Evolutionary conservation across 2,888 invertebrate genomes (phyloP).

Genomic region (Miltochrista miniata): DNA sequence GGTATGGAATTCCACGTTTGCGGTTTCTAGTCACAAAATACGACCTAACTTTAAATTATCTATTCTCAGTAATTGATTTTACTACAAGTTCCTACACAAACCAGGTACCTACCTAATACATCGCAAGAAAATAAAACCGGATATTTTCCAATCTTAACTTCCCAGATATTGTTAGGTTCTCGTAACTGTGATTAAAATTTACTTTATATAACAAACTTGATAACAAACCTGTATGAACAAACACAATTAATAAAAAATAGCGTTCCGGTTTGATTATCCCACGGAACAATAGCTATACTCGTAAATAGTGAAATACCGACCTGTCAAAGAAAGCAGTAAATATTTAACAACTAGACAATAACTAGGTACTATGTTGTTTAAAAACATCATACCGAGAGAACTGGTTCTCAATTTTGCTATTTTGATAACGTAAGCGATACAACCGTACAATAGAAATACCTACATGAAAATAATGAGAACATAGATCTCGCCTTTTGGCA

Average conservation of each 20-base stretch:
- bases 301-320: conserved; percentile 3
- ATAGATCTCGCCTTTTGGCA: too few species aligned
- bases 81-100: too few species aligned
- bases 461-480: too few species aligned
- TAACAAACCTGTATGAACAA: conserved; percentile 22
- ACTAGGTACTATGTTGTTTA: not conserved
- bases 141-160: conserved; percentile 37
- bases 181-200: conserved; percentile 27
- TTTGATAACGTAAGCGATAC: too few species aligned
- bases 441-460: too few species aligned
- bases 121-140: too few species aligned
- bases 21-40: too few species aligned
- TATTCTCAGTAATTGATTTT: too few species aligned
- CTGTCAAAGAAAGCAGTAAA: not conserved
- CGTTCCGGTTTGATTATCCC: conserved; percentile 32
- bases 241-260: conserved; percentile 27
- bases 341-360: not conserved
- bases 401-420: too few species aligned
- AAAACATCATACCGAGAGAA: not conserved
- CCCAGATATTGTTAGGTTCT: conserved; percentile 40
- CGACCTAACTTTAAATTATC: too few species aligned
- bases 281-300: conserved; percentile 24
- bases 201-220: conserved; percentile 14
- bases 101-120: too few species aligned
- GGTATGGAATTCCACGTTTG: too few species aligned